Evolutionary conservation across 2,888 invertebrate genomes (phyloP), one percentile per base, ranked within the genome.

Genomic region (Cristatella mucedo): DNA sequence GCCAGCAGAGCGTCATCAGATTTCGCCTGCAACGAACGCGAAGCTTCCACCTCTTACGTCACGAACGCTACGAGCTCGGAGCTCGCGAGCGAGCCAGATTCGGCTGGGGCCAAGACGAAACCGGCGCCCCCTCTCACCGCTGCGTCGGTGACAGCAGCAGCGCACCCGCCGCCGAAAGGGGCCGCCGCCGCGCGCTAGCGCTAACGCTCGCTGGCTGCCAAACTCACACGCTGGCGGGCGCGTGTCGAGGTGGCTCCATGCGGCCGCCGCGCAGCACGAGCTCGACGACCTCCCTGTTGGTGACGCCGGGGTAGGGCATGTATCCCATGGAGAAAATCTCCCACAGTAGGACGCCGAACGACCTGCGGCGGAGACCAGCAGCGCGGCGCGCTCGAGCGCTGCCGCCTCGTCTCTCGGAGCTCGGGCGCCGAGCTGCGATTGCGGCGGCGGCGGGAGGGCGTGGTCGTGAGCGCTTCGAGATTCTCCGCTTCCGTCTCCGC

Each of bases 1-100:
- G 83, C 93, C 93, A 95, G 56, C 93, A 93, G 55, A 82, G 80
- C 29, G 80, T 80, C 93, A 95, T 95, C 52, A 93, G 74, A 34
- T 80, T 77, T 61, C 84, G 85, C 18, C 68, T 66, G 50, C 1
- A 52, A 48, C 21, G n/a, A 21, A 5, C 29, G 32, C 6, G 6
- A 32, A 11, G 26, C 9, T n/a, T 26, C 26, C n/a, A 11, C 26
- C 26, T 26, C 9, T 26, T n/a, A n/a, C n/a, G n/a, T n/a, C n/a
- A n/a, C n/a, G n/a, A n/a, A n/a, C n/a, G n/a, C n/a, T n/a, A n/a
- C n/a, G n/a, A n/a, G n/a, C n/a, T n/a, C n/a, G n/a, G n/a, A n/a
- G n/a, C n/a, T n/a, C n/a, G n/a, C n/a, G n/a, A n/a, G n/a, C n/a
- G n/a, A n/a, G n/a, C n/a, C n/a, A n/a, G n/a, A n/a, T n/a, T n/a